Percentiles rank a stretch among this genome's conserved stretches.
Evolutionary conservation across 2,888 invertebrate genomes (phyloP).

Genomic region (Theretra japonica): DNA sequence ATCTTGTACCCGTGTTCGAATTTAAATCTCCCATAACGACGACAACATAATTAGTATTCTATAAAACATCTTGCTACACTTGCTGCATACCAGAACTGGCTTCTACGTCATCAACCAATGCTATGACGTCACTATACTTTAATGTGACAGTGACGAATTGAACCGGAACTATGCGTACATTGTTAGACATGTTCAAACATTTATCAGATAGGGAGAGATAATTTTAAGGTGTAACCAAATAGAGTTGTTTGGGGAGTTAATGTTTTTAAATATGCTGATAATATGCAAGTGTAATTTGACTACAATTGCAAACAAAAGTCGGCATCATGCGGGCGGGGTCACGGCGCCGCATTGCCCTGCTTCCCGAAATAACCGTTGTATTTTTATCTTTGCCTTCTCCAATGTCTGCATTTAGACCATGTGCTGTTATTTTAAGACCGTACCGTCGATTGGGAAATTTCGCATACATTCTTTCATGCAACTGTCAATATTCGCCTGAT

Average conservation of each 20-base stretch:
- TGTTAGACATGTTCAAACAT: neutral
- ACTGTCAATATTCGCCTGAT: neutral
- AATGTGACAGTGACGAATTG: neutral
- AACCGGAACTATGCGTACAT: neutral
- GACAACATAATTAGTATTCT: conserved; percentile 21
- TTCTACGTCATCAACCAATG: conserved; percentile 8
- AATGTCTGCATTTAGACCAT: neutral
- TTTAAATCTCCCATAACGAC: neutral
- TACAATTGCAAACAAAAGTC: neutral
- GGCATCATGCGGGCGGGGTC: neutral
- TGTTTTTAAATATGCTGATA: neutral
- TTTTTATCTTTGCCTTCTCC: conserved; percentile 7
- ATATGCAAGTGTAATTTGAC: neutral
- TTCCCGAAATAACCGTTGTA: conserved; percentile 9
- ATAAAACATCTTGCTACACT: neutral
- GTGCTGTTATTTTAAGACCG: conserved; percentile 4
- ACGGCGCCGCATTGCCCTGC: conserved; percentile 2
- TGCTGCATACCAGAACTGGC: neutral
- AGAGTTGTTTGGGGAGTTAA: neutral
- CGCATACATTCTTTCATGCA: neutral
- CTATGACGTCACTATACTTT: neutral
- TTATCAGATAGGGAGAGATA: neutral
- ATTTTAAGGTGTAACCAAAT: neutral
- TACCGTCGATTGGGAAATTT: neutral
- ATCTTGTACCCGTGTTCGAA: conserved; percentile 7